phyloP scores from a whole-genome alignment of 2,888 invertebrate species.

The Leptinotarsa rubiginosa region DNA sequence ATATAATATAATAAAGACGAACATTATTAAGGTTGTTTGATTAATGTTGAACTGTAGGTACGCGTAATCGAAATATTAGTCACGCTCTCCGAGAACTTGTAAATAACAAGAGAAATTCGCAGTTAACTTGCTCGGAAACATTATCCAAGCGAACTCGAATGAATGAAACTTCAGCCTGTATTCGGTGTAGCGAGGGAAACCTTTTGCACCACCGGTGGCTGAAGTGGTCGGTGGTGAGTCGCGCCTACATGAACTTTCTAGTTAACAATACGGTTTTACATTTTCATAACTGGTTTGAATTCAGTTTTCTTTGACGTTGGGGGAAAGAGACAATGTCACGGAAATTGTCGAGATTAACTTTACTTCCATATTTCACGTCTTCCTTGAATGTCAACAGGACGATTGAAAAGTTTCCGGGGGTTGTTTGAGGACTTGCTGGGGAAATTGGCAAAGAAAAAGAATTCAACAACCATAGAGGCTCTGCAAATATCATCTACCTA shows the following conservation, averaged over 20 bases:
- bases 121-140: conserved; percentile 42
- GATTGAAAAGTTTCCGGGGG: too few species aligned
- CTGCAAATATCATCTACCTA: too few species aligned
- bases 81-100: conserved; percentile 36
- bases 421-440: too few species aligned
- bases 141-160: conserved; percentile 41
- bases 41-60: conserved; percentile 32
- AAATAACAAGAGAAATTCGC: conserved; percentile 40
- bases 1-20: conserved; percentile 39
- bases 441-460: too few species aligned
- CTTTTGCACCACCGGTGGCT: conserved; percentile 9
- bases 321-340: too few species aligned
- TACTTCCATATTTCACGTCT: too few species aligned
- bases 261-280: not conserved
- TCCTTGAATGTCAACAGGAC: too few species aligned
- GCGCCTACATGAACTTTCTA: not conserved
- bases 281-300: not conserved
- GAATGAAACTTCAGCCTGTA: conserved; percentile 35
- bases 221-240: not conserved
- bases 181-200: conserved; percentile 8
- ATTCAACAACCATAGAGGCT: too few species aligned
- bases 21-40: conserved; percentile 36
- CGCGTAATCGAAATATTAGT: conserved; percentile 41
- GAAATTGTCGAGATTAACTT: too few species aligned
- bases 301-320: not conserved